phyloP scores from a whole-genome alignment of 2,113 vertebrate genomes.

The Lontra canadensis region DNA sequence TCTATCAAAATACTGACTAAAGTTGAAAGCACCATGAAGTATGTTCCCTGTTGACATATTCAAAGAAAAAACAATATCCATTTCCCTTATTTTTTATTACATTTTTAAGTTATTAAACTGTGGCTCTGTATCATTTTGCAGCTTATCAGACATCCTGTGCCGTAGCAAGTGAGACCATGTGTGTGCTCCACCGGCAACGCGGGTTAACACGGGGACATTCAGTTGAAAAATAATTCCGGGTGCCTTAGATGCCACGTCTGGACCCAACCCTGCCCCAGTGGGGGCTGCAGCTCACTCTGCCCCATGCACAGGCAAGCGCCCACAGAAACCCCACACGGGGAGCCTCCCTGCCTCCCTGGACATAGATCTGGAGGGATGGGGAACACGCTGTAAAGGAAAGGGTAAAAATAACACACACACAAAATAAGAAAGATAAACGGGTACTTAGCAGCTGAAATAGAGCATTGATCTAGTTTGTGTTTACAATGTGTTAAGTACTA shows the following conservation, averaged over 20 bases:
- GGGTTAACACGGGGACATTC: constrained; percentile 66
- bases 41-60: constrained; percentile 74
- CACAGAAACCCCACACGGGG: background rate
- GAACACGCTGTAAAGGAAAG: background rate
- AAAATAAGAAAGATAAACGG: background rate
- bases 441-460: background rate
- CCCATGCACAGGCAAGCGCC: background rate
- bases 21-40: constrained; percentile 73
- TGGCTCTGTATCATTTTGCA: constrained; percentile 76
- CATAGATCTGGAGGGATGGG: background rate
- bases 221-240: constrained; percentile 70
- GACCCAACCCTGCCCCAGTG: background rate
- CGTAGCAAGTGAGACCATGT: constrained; percentile 51
- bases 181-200: background rate
- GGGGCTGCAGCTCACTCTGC: constrained; percentile 34
- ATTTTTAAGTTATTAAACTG: constrained; percentile 80
- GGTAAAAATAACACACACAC: background rate
- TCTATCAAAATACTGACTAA: constrained; percentile 73
- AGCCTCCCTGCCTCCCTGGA: background rate
- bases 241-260: constrained; percentile 31
- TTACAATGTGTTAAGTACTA: constrained; percentile 59
- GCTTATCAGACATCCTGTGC: constrained; percentile 78
- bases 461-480: background rate
- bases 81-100: constrained; percentile 84
- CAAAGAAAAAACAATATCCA: constrained; percentile 78